Base-by-base conservation (phyloP, 1,140 invertebrate species). In the Chironomus tepperi region DNA sequence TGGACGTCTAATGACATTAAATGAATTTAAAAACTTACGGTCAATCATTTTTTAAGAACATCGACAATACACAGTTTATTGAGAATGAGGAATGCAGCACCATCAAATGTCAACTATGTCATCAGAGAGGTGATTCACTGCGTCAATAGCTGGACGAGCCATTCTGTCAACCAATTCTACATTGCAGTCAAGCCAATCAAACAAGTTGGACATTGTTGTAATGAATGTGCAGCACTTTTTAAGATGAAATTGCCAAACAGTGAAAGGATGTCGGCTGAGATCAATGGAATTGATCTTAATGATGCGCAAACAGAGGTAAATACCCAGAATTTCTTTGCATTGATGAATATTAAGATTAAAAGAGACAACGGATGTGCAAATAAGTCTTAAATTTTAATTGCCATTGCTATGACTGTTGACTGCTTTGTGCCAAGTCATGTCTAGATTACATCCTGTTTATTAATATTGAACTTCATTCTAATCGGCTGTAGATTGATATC, bases 21-120 rank as follows among this genome's bases (percentile, higher is more conserved):
- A 74, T 6, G 81, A 81, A 72, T 74, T 81, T 75, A 77, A 80
- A 64, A 73, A 81, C 65, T 76, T 81, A 81, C 42, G 80, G 80
- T 0, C 76, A 77, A 19, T 75, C 79, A 9, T 74, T 81, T 7
- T 81, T 81, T 42, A 79, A 78, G 64, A 79, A 81, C 70, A 75
- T 77, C 2, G 57, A 75, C 16, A 47, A 73, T 3, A 75, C 77
- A 5, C n/a, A n/a, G n/a, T n/a, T n/a, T n/a, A n/a, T n/a, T 42
- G 16, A 19, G 6, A 70, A 21, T 70, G 81, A 80, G 5, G 24
- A 34, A 34, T 34, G 24, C 24, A 34, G 24, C 5, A 2, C 24
- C 24, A 34, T 34, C 24, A 34, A 34, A 43, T 81, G 80, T 73
- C 75, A 77, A 0, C 77, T 80, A 73, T 81, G 80, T 10, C 80